Conservation (phyloP, 92 coral and sea anemone genomes). For the Paragorgia papillata region DNA sequence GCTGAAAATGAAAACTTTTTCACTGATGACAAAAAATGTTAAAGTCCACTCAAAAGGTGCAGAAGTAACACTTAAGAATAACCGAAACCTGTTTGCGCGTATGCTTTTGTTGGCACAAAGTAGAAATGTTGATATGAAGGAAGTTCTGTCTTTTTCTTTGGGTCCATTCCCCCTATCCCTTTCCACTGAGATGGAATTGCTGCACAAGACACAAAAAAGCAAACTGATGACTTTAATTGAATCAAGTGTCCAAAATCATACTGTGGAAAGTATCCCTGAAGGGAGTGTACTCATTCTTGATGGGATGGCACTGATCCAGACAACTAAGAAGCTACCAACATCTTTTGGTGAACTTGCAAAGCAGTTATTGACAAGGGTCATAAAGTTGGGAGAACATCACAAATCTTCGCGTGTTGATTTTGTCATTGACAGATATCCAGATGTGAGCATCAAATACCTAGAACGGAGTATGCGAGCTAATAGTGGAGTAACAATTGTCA, state of each 20-base stretch:
- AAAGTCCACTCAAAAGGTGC: constrained; percentile 5
- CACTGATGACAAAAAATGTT: constrained; percentile 25
- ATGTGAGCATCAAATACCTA: constrained; percentile 57
- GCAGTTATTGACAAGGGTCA: constrained; percentile 45
- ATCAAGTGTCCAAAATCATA: constrained; percentile 6
- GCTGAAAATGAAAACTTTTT: constrained; percentile 17
- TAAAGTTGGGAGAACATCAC: constrained; percentile 59
- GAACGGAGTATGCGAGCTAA: constrained; percentile 59
- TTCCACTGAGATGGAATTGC: constrained; percentile 14
- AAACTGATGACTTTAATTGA: constrained; percentile 7
- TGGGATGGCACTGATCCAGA: constrained; percentile 67
- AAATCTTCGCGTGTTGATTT: constrained; percentile 46
- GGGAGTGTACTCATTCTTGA: constrained; percentile 64
- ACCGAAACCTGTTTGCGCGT: constrained; percentile 19
- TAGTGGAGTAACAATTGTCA: constrained; percentile 32
- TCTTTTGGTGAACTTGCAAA: constrained; percentile 66
- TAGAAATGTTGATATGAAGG: constrained; percentile 27
- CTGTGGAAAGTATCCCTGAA: constrained; percentile 4
- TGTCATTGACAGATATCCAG: constrained; percentile 62
- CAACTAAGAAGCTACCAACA: constrained; percentile 52
- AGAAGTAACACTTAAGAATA: constrained; percentile 8
- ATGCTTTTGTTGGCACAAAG: constrained; percentile 32
- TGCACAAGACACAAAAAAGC: constrained; percentile 40
- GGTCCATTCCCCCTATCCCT: constrained; percentile 19
- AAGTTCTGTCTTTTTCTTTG: constrained; percentile 21